Percentiles rank a stretch among this genome's conserved stretches.
Conservation (phyloP, 2,888 invertebrate genomes). For the Laspeyria flexula region DNA sequence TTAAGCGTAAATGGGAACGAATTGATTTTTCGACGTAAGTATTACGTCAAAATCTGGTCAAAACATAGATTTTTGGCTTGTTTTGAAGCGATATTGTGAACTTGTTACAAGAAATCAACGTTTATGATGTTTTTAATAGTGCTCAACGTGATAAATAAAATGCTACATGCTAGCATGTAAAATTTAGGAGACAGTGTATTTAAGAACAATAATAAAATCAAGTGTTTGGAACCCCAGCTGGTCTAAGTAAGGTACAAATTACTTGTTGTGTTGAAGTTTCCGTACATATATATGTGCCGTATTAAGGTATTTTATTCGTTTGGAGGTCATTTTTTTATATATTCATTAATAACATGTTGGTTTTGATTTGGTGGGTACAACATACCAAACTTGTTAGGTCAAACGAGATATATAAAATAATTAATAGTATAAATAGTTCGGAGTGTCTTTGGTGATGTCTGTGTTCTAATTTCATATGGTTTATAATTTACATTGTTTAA, state of each 20-base stretch:
- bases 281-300: slow-evolving; percentile 20
- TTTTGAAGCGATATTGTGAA: slow-evolving; percentile 56
- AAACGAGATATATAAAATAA: neutral
- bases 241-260: slow-evolving; percentile 52
- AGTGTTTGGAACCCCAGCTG: slow-evolving; percentile 68
- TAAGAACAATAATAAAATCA: slow-evolving; percentile 44
- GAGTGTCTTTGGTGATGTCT: neutral
- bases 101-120: slow-evolving; percentile 24
- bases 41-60: slow-evolving; percentile 62
- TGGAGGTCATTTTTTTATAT: slow-evolving; percentile 25
- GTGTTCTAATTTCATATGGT: neutral
- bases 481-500: neutral
- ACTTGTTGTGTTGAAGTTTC: slow-evolving; percentile 38
- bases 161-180: slow-evolving; percentile 33
- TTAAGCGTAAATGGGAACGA: slow-evolving; percentile 38
- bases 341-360: slow-evolving; percentile 16
- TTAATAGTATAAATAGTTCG: neutral
- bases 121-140: slow-evolving; percentile 35
- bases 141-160: slow-evolving; percentile 27
- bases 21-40: slow-evolving; percentile 43
- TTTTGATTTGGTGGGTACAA: slow-evolving; percentile 5
- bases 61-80: slow-evolving; percentile 67
- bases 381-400: neutral
- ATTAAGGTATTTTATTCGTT: neutral
- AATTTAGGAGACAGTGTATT: slow-evolving; percentile 42